Conservation (phyloP, 2,888 invertebrate species). For the Tipula confusa region DNA sequence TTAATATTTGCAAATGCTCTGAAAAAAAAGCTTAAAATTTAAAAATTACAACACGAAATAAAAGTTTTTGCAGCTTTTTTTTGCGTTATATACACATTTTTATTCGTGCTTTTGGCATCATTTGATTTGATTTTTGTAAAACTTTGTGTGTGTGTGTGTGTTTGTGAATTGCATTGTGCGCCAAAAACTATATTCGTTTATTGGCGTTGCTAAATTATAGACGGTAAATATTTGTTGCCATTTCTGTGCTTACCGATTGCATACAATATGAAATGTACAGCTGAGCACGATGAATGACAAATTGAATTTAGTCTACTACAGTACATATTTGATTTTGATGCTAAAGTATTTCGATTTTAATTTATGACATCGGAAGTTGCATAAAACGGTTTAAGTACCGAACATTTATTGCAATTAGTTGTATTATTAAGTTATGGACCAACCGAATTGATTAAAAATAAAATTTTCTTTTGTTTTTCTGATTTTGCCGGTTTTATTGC, state of each 20-base stretch:
- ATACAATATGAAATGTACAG: no score
- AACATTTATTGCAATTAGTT: no score
- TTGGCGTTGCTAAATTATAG: background rate
- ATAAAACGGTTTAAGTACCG: no score
- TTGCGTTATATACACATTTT: background rate
- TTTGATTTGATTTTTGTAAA: background rate
- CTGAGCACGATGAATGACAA: no score
- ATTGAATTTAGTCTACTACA: no score
- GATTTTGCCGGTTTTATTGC: background rate
- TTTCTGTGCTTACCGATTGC: no score
- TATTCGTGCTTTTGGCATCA: background rate
- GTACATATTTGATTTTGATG: no score
- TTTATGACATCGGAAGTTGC: no score
- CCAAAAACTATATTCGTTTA: background rate
- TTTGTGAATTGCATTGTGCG: background rate
- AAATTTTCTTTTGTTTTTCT: background rate
- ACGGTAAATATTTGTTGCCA: no score
- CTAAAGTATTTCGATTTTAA: no score
- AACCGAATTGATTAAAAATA: background rate
- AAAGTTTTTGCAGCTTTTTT: background rate
- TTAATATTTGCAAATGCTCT: background rate
- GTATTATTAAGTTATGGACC: no score
- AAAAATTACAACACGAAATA: background rate
- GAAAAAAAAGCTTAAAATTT: background rate
- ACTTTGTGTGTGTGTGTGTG: background rate